Percentiles rank a stretch among this genome's conserved stretches.
Conservation (phyloP, 2,113 vertebrate genomes). For the Pongo pygmaeus region DNA sequence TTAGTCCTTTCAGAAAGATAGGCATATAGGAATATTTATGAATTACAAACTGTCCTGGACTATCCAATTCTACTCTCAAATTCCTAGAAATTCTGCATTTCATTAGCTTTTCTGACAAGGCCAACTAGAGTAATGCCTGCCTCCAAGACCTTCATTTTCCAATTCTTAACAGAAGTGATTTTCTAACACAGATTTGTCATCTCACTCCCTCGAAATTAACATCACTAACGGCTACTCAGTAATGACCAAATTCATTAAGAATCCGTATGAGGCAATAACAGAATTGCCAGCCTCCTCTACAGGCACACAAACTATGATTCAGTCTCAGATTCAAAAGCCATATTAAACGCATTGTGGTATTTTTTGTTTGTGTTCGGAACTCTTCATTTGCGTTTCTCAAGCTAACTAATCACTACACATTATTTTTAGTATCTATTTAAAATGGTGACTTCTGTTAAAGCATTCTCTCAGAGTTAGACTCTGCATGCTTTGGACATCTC, state of each 20-base stretch:
- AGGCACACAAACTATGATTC: neutral
- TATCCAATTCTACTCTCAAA: neutral
- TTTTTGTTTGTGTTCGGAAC: neutral
- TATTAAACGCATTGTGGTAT: neutral
- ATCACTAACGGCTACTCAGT: neutral
- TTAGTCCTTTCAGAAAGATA: neutral
- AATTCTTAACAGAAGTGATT: neutral
- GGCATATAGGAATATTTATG: neutral
- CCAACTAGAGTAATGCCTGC: neutral
- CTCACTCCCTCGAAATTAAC: neutral
- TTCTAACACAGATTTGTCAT: neutral
- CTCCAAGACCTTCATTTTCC: neutral
- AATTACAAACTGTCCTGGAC: neutral
- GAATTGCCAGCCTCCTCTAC: neutral
- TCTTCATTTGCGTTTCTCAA: constrained; percentile 7
- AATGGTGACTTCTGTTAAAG: neutral
- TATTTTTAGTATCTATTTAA: neutral
- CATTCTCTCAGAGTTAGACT: neutral
- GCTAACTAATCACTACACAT: neutral
- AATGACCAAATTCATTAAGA: neutral
- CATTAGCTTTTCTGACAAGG: neutral
- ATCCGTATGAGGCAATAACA: neutral
- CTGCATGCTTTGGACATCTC: neutral
- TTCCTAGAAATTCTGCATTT: neutral
- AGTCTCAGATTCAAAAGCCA: neutral